Base-by-base conservation (phyloP, 2,888 invertebrate genomes). In the Minunthozetes semirufus region DNA sequence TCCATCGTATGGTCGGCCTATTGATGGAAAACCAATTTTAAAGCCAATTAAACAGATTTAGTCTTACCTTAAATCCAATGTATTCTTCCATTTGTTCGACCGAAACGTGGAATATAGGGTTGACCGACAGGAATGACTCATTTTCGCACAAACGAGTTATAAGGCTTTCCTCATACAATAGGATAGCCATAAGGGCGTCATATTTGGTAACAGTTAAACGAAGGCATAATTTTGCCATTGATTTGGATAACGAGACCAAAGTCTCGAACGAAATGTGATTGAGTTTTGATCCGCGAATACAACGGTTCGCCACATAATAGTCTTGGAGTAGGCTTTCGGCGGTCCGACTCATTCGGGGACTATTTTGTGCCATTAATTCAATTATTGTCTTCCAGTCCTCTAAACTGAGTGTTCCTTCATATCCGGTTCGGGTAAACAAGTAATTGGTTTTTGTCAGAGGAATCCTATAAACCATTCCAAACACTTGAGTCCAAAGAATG, bases 181-280 rank as follows among this genome's bases (percentile, higher is more conserved):
- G 19, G 15, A 75, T 75, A 19, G 75, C 72, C 33, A 75, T 72
- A 3, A 72, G 1, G 8, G 72, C 72, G 46, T 75, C 75, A 33
- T 33, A 48, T 63, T 48, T 50, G 19, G 63, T 56, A 25, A 75
- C 75, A n/a, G 33, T 46, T 11, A 13, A 48, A 13, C 75, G 72
- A 33, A 72, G 27, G 4, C 50, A 70, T 9, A 75, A 61, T 29
- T 72, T 72, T 17, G 75, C 72, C 19, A 72, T 53, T 13, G 48
- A 8, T 29, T 66, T 74, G 15, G 68, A 29, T 15, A 70, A 50
- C 9, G 66, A 68, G 19, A 70, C 13, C 29, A 59, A 72, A n/a
- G 72, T 17, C 27, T 53, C 50, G 50, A 72, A 19, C 25, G 72
- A 72, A 13, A 59, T 19, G 11, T 15, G 15, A 15, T 72, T 59